Evolutionary conservation across 2,113 vertebrate species (phyloP), one percentile per base, ranked within the genome.

Genomic region (Zosterops japonicus): DNA sequence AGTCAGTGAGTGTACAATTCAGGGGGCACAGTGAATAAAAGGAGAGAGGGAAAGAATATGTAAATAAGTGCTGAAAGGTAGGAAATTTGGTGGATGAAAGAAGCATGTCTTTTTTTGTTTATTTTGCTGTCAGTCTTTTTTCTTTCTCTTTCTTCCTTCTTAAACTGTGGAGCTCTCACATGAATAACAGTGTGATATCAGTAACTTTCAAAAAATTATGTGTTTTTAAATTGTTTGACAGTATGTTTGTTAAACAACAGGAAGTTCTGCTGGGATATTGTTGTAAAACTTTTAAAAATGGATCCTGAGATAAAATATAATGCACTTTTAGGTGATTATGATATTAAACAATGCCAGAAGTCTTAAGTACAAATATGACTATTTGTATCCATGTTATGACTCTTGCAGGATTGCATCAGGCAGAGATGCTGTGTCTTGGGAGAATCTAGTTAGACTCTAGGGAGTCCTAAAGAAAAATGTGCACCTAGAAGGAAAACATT

Each of bases 201-300:
- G 50, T 17, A 69, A 6, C 11, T 13, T 87, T 78, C 9, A 2
- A 22, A 76, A 79, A 68, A 44, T 24, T 4, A 9, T 1, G 0
- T 1, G 1, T 0, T 63, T 84, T 60, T 46, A 33, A 39, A 5
- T 47, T 11, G 31, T 56, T 33, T 33, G 4, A 6, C 8, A 23
- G 2, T 14, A 16, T 41, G 14, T 57, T 57, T 8, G 6, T 52
- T 70, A 42, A 80, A 80, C 55, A n/a, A 31, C 29, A 55, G 10
- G 2, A 83, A 74, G 8, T 52, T 76, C 8, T 33, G 1, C 27
- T 42, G n/a, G 9, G 6, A 50, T 84, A 57, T 33, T 59, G 19
- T 2, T 68, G 11, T 11, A 60, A 71, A 63, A 25, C 13, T 13
- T 35, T 29, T 39, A 18, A 61, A 8, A 61, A 33, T 11, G 3